Evolutionary conservation across 2,797 vertebrate species (phyloP), one percentile per base, ranked within the genome.

Genomic region (Brachymystax lenok): DNA sequence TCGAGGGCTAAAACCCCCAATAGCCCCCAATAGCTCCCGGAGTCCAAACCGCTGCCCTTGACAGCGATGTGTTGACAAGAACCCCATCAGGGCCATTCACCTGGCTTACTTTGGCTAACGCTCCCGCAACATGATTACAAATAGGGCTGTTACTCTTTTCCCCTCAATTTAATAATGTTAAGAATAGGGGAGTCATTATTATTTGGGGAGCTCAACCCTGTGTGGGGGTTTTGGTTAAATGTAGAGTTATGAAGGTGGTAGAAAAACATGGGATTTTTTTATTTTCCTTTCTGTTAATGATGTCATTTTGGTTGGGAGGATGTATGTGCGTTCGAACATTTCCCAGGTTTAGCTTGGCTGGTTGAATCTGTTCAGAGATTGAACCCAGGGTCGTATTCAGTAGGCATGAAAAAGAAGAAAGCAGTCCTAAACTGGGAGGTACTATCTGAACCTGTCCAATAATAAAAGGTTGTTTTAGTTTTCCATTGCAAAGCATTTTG

Each of bases 61-160:
- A 61, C 72, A 72, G 63, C 74, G 56, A 27, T 1, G 73, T 75
- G 70, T 73, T 76, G 69, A 80, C 74, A 75, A 71, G 77, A 16
- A 59, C 59, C 16, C 70, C 33, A 40, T 24, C 17, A 66, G 54
- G 73, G 27, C 6, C 27, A 46, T 7, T 77, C 73, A 66, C 74
- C 75, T 74, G 72, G 71, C 66, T 79, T 77, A 56, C 77, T 77
- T 81, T 75, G 74, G 69, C 74, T 69, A 12, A 71, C 27, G 59
- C 40, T 70, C 35, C 73, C 61, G 66, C 33, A 19, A 77, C 28
- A 73, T 69, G 59, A 71, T 52, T 56, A 40, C 50, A 33, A 33
- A 59, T 67, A 54, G 51, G 24, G 14, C 52, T 71, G 35, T 14
- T 69, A 19, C 21, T n/a, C 71, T 67, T 68, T 46, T 7, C 63